Evolutionary conservation across 2,888 invertebrate genomes (phyloP).

Genomic region (Euproctis similis): DNA sequence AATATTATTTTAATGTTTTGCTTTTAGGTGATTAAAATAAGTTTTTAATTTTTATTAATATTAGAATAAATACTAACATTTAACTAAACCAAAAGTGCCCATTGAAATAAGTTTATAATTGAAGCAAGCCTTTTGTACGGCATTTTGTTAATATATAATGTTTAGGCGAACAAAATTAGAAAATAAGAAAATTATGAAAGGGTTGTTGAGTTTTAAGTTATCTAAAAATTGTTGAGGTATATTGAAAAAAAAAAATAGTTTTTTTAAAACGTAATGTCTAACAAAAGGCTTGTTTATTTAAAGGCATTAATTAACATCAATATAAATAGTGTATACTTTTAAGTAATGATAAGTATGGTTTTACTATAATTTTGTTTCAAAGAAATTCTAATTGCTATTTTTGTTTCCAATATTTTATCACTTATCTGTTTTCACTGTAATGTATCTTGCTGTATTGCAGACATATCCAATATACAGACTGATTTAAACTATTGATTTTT

Average conservation of each 20-base stretch:
- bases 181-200: constrained; percentile 66
- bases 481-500: constrained; percentile 57
- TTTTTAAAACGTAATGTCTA: constrained; percentile 60
- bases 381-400: constrained; percentile 75
- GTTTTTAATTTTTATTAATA: constrained; percentile 72
- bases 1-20: constrained; percentile 68
- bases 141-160: constrained; percentile 66
- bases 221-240: constrained; percentile 72
- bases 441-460: constrained; percentile 77
- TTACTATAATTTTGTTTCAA: constrained; percentile 74
- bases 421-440: constrained; percentile 74
- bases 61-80: constrained; percentile 72
- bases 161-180: constrained; percentile 73
- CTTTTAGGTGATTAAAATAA: constrained; percentile 69
- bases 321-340: constrained; percentile 64
- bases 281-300: constrained; percentile 69
- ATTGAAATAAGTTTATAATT: constrained; percentile 74
- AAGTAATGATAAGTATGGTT: constrained; percentile 72
- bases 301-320: constrained; percentile 74
- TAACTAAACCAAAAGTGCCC: constrained; percentile 77
- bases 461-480: constrained; percentile 78
- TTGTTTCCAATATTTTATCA: constrained; percentile 75
- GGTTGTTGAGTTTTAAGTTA: constrained; percentile 71
- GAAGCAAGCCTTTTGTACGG: constrained; percentile 66
- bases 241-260: constrained; percentile 54